Percentiles rank a stretch among this genome's conserved stretches.
These are phyloP conservation scores for Frieseomelitta varia DNA, from an alignment of 1,140 invertebrate genomes.

Conservation along the genomic window DNA sequence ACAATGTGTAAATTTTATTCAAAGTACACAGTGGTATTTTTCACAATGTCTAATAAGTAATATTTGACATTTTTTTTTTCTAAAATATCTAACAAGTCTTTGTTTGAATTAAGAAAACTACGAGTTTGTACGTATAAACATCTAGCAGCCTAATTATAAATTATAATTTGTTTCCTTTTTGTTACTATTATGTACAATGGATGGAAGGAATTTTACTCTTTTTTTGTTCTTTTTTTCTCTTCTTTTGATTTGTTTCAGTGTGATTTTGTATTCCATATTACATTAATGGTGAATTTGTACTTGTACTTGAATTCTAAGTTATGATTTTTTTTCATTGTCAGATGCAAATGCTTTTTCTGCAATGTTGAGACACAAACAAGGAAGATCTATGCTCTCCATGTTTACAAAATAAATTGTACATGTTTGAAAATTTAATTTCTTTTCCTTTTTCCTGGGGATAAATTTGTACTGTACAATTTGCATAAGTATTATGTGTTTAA, in stretches of 20 bases:
- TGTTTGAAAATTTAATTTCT: background rate
- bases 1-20: background rate
- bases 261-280: background rate
- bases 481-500: background rate
- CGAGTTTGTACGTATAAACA: background rate
- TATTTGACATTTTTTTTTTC: background rate
- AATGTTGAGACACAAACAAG: background rate
- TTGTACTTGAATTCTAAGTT: background rate
- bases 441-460: background rate
- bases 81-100: background rate
- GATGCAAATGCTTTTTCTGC: background rate
- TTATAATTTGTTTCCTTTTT: background rate
- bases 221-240: background rate
- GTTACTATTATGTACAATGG: background rate
- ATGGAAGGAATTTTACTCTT: background rate
- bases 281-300: background rate
- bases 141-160: background rate
- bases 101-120: background rate
- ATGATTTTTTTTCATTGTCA: background rate
- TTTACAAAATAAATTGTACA: background rate
- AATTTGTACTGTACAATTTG: conserved; percentile 2
- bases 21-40: background rate
- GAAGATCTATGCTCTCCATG: background rate
- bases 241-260: background rate
- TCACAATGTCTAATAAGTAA: background rate